Conservation (phyloP, 2,113 vertebrate genomes). For the Hydropotes inermis region DNA sequence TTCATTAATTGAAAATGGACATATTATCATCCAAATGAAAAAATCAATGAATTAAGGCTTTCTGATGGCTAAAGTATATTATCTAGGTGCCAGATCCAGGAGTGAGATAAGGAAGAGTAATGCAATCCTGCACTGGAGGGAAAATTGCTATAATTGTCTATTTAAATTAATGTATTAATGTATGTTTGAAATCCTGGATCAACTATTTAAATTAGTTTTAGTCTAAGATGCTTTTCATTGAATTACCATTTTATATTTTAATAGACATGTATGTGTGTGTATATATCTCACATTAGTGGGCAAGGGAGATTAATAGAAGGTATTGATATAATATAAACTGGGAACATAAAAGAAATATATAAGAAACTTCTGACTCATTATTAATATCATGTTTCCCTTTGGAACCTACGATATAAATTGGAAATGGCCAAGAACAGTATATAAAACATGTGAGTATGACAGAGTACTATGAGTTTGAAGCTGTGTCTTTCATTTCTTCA, state of each 20-base stretch:
- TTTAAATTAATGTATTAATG: constrained; percentile 36
- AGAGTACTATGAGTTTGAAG: background rate
- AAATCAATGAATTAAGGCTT: constrained; percentile 48
- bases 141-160: background rate
- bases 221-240: background rate
- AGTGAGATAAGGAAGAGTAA: background rate
- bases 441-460: background rate
- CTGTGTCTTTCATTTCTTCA: background rate
- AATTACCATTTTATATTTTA: background rate
- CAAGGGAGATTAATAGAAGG: background rate
- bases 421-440: background rate
- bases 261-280: background rate
- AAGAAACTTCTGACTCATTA: background rate
- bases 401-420: background rate
- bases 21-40: constrained; percentile 34
- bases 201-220: constrained; percentile 28
- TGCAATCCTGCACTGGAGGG: background rate
- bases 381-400: background rate
- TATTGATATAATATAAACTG: background rate
- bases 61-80: background rate
- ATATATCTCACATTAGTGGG: background rate
- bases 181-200: background rate
- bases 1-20: constrained; percentile 54
- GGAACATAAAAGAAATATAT: background rate
- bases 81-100: background rate